Evolutionary conservation across 2,797 vertebrate species (phyloP), one percentile per base, ranked within the genome.

Genomic region (Helicolenus hilgendorfi): DNA sequence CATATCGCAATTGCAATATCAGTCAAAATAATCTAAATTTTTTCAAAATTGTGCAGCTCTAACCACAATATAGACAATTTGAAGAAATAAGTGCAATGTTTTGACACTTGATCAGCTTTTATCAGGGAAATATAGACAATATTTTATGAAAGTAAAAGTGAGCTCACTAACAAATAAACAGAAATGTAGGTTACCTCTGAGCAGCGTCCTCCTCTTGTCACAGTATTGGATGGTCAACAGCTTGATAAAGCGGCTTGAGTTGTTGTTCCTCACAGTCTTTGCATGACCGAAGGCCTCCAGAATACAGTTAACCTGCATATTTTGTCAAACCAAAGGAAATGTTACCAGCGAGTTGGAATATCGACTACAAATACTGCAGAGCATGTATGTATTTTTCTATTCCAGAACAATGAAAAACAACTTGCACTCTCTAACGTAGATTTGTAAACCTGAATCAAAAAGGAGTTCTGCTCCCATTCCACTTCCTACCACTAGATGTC

Each of bases 271-370:
- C 2, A 93, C 95, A 31, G 98, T 99, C 94, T 97, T 98, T 60
- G 99, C 98, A 38, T 99, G 98, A 69, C 98, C 98, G 65, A 99
- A 99, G 20, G 98, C 98, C 93, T 99, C 98, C 88, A 99, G 94
- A 75, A 99, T 94, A 88, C 96, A 98, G 88, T 96, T 98, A 67
- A 98, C 98, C 99, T 99, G 92, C 1, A 73, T 6, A 36, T 53
- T 11, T 11, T 11, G 88, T 20, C 27, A 89, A 65, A 83, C 2
- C 22, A 74, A 22, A 77, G 11, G 4, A 58, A 71, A 69, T 2
- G 1, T 65, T 36, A 62, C 0, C 2, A 71, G 59, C 14, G 24
- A 26, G 59, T 38, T 18, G 4, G 4, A 15, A 41, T 31, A 26
- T 24, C 11, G 29, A 62, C 38, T 2, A 63, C 7, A 31, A 49